Conservation (phyloP, 2,797 vertebrate genomes). For the Typhlichthys subterraneus region DNA sequence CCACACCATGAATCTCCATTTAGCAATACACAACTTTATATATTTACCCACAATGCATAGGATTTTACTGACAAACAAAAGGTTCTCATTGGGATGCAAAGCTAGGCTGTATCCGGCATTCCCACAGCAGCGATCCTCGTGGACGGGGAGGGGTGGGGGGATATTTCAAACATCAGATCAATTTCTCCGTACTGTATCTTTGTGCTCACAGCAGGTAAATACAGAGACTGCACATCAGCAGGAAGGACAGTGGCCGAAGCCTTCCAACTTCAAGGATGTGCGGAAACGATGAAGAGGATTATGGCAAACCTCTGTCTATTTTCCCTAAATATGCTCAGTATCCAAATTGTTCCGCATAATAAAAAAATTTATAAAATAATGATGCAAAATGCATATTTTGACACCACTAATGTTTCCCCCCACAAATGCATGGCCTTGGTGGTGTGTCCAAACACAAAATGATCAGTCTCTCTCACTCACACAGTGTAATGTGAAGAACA, state of each 20-base stretch:
- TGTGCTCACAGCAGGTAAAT: not conserved
- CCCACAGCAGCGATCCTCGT: not conserved
- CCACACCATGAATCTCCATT: slow-evolving; percentile 27
- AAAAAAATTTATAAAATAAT: slow-evolving; percentile 18
- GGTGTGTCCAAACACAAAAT: not conserved
- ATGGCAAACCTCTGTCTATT: slow-evolving; percentile 26
- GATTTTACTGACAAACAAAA: slow-evolving; percentile 31
- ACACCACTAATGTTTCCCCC: slow-evolving; percentile 47
- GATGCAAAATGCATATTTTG: slow-evolving; percentile 22
- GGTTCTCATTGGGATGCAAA: slow-evolving; percentile 24
- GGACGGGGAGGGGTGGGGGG: too few relatives aligned
- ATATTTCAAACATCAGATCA: not conserved
- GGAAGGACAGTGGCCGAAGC: slow-evolving; percentile 10
- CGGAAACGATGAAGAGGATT: slow-evolving; percentile 38
- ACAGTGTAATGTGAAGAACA: slow-evolving; percentile 25
- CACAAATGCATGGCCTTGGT: slow-evolving; percentile 27
- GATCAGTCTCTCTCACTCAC: not conserved
- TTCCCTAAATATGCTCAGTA: slow-evolving; percentile 20
- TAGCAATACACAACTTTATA: slow-evolving; percentile 29
- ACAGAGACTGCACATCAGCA: slow-evolving; percentile 9
- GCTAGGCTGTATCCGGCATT: not conserved
- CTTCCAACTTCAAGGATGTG: slow-evolving; percentile 12
- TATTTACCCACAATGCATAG: slow-evolving; percentile 44
- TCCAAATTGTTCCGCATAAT: slow-evolving; percentile 26
- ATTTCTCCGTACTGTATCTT: not conserved